Evolutionary conservation across 2,888 invertebrate genomes (phyloP), one percentile per base, ranked within the genome.

Genomic region (Plagodis pulveraria): DNA sequence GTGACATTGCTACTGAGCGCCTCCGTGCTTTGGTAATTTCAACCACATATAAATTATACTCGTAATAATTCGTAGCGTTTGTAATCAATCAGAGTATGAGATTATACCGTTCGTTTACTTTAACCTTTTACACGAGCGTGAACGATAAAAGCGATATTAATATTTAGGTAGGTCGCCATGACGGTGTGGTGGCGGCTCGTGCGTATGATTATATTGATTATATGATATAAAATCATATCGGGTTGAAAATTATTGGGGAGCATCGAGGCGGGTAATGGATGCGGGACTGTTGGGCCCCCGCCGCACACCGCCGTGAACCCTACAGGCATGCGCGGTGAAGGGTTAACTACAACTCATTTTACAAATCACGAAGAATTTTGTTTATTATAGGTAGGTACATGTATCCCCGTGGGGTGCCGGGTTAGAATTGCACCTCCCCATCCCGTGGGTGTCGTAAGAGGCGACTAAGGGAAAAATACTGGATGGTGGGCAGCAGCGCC

Each of bases 121-220:
- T 47, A 52, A 48, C 49, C 40, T 40, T 46, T 46, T 54, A 50
- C 48, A 51, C 50, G 50, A 44, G 45, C 45, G 50, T 56, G 48
- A 50, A 50, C 59, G 36, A 33, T 60, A 51, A 60, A 58, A 55
- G 36, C 51, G 52, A 55, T 59, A 59, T 55, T 59, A 62, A 59
- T 59, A 65, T 58, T 54, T 50, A 62, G 57, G 50, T 34, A 44
- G 43, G 8, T 33, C 42, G 38, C 11, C 32, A 22, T 12, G 50
- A 0, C 36, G 36, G 9, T 8, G 9, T 9, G 47, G 49, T 6
- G 11, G 9, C 40, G 32, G 35, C 9, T 56, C 50, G 60, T 43
- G 59, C 53, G 52, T 54, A 62, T 65, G 41, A 22, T 22, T 22
- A 22, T 22, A 22, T 22, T 65, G 41, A 22, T 22, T 22, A 22